These are phyloP conservation scores for Paratilapia polleni DNA, from an alignment of 2,113 vertebrate species.

Conservation along the genomic window DNA sequence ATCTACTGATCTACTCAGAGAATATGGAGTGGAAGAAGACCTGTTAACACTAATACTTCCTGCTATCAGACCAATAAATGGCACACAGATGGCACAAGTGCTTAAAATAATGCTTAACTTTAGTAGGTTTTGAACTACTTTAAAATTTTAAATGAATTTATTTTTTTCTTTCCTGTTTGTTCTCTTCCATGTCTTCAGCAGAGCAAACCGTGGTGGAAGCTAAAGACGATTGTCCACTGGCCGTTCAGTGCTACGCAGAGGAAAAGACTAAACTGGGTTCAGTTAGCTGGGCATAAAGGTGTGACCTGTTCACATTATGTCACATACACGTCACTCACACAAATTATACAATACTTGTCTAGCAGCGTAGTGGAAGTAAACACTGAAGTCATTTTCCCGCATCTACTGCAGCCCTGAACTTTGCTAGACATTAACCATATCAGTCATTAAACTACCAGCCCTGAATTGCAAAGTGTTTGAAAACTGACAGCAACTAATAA, in stretches of 20 bases:
- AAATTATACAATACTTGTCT: background rate
- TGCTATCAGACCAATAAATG: background rate
- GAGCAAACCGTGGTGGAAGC: conserved; percentile 90
- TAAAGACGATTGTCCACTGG: conserved; percentile 93
- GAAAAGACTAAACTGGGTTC: conserved; percentile 92
- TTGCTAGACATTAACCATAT: background rate
- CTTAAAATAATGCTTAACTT: background rate
- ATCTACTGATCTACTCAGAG: background rate
- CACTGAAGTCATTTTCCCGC: background rate
- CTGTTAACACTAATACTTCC: background rate
- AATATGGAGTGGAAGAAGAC: background rate
- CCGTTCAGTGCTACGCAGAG: conserved; percentile 89
- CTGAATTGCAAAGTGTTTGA: background rate
- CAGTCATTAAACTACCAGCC: background rate
- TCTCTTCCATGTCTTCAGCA: conserved; percentile 67
- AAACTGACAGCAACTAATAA: background rate
- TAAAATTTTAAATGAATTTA: background rate
- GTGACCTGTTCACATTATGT: conserved; percentile 11
- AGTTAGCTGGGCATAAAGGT: conserved; percentile 97
- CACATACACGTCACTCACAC: background rate
- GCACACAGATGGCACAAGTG: background rate
- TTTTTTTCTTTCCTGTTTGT: background rate
- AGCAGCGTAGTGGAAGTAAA: background rate
- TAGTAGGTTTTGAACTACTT: background rate
- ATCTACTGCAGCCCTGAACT: background rate